Base-by-base conservation (phyloP, 2,113 vertebrate genomes). In the Ceratotherium simum region DNA sequence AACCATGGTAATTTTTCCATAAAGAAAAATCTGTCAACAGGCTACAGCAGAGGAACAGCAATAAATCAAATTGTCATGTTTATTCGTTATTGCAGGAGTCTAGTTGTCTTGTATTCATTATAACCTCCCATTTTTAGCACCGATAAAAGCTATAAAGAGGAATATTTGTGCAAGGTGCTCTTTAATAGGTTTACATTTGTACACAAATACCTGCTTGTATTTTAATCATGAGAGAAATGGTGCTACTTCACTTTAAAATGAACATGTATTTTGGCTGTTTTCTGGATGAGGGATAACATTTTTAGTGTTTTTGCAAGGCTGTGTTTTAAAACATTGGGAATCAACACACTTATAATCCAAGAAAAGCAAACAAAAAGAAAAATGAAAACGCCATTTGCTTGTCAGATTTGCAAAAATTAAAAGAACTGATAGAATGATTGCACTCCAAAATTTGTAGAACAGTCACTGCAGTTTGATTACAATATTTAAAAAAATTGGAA, bases 11-110 rank as follows among this genome's bases (percentile, higher is more conserved):
- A 98, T 99, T 99, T 99, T 99, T 99, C 98, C 98, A 98, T 98
- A 98, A 99, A 98, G 98, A 97, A 98, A 98, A 99, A 98, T 98
- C 99, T 99, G 99, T 98, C 98, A 99, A 98, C 98, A 98, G 98
- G 97, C 98, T 98, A 98, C 21, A 92, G 97, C 94, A 97, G 97
- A 95, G 98, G 98, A 98, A 97, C 91, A 98, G 94, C 94, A 97
- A 98, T 99, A 98, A 98, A 99, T 98, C 98, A 98, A 97, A 98
- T 97, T 98, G 98, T 98, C 98, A 97, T 95, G 98, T 99, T 98
- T 99, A 99, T 98, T 99, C 97, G 97, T 98, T 98, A 98, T 97
- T 96, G 97, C 82, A 90, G 92, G 98, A 98, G 87, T 98, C 98
- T 95, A 86, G 91, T 96, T 98, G 96, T 92, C 97, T 98, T 95